Conservation (phyloP, 2,888 invertebrate genomes). For the Allophyes oxyacanthae region DNA sequence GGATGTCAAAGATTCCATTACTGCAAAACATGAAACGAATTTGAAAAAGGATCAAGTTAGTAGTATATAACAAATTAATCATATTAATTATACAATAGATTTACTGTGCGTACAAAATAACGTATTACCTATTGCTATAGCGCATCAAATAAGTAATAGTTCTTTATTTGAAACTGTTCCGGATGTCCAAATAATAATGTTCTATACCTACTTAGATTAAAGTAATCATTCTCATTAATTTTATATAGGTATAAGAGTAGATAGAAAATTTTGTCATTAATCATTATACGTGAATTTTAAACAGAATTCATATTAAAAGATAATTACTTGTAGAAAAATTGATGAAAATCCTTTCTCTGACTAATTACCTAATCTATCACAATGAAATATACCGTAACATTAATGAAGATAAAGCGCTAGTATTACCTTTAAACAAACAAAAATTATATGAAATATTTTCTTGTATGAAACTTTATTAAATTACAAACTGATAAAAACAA, state of each 20-base stretch:
- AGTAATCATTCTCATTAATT: not conserved
- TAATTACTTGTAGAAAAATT: not conserved
- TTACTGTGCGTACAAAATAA: not conserved
- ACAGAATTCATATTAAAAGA: conserved; percentile 4
- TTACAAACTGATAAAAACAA: too few relatives aligned
- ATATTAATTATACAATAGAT: not conserved
- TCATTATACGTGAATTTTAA: conserved; percentile 2
- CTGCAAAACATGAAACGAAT: conserved; percentile 40
- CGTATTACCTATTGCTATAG: not conserved
- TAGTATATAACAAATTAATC: not conserved
- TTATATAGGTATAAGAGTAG: conserved; percentile 20
- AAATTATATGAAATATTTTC: too few relatives aligned
- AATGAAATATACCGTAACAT: not conserved
- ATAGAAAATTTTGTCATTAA: conserved; percentile 17
- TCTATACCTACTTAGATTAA: conserved; percentile 3
- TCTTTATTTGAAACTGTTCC: conserved; percentile 19
- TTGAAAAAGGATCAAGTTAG: conserved; percentile 47
- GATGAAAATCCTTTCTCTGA: conserved; percentile 20
- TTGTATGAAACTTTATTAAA: too few relatives aligned
- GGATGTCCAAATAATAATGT: conserved; percentile 12
- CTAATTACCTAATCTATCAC: conserved; percentile 11
- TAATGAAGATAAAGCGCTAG: not conserved
- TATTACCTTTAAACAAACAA: not conserved
- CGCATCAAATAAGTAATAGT: not conserved
- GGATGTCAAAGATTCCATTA: conserved; percentile 12